Evolutionary conservation across 1,140 invertebrate species (phyloP), one percentile per base, ranked within the genome.

Genomic region (Calosoma granatense): DNA sequence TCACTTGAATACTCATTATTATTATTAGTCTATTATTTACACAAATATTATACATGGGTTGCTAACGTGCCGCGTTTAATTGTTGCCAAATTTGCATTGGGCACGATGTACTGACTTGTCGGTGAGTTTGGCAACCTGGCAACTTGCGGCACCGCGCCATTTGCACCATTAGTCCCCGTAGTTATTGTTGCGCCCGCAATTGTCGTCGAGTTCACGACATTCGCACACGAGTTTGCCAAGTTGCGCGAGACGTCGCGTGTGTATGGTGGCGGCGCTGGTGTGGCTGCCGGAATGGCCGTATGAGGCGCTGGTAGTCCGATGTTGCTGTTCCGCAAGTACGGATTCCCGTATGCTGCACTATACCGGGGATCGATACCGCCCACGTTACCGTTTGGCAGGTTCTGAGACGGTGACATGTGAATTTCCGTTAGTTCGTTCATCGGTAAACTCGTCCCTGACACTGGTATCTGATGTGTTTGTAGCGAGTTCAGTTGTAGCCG

Each of bases 331-430:
- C 89, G 78, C 58, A 93, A 75, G 70, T 92, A 92, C 0, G 90
- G 90, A 74, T 92, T 92, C 53, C 90, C 90, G 67, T 93, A 94
- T 2, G 87, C 86, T 20, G 90, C 91, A 19, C 87, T 89, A 67
- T 89, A 94, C 57, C 88, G 76, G 9, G 90, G 88, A 67, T 94
- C 90, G 53, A 91, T 87, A 51, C 76, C 22, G 36, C 84, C 65
- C 70, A 78, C 67, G 65, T 67, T 63, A 60, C 73, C 56, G 61
- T 68, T 60, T 57, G 77, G 79, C 52, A 76, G 67, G 56, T 76
- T 76, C 52, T 74, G 76, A 60, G 76, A 76, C 60, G 78, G 77
- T 56, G 79, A 75, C 56, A 66, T 58, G 54, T 69, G 67, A 41
- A 68, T 59, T 30, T 67, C 65, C 15, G 62, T 64, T 12, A 72